Conservation (phyloP, 2,888 invertebrate species). For the Agrenia bidenticulata region DNA sequence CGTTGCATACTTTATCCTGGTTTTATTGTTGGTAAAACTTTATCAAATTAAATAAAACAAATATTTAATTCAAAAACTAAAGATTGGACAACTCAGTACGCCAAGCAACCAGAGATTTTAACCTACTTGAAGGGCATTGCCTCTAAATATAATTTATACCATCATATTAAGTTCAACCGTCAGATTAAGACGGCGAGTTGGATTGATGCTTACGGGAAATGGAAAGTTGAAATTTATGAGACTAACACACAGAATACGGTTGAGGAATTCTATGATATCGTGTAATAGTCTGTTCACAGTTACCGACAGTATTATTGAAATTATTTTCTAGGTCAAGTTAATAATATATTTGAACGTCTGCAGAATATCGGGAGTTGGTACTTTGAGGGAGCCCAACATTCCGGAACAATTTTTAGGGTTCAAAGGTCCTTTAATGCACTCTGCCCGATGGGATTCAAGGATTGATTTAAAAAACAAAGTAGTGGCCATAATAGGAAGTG, state of each 20-base stretch:
- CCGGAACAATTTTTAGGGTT: conserved; percentile 33
- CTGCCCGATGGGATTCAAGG: conserved; percentile 40
- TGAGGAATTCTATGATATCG: too few species aligned
- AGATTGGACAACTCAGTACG: neutral
- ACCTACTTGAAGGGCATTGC: conserved; percentile 15
- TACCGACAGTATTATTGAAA: too few species aligned
- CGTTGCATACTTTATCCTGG: too few species aligned
- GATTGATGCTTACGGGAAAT: conserved; percentile 24
- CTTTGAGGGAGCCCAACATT: conserved; percentile 27
- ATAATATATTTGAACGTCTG: too few species aligned
- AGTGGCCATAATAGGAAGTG: conserved; percentile 43
- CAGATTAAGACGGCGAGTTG: conserved; percentile 25
- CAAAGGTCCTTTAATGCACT: conserved; percentile 33
- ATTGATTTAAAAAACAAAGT: conserved; percentile 32
- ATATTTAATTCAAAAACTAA: too few species aligned
- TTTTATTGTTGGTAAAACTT: too few species aligned
- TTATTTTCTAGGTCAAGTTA: too few species aligned
- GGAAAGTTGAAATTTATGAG: conserved; percentile 28
- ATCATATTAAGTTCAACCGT: conserved; percentile 27
- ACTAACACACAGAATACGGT: too few species aligned
- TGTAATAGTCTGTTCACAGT: too few species aligned
- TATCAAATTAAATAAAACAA: too few species aligned
- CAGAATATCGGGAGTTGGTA: conserved; percentile 20
- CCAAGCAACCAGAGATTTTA: conserved; percentile 9
- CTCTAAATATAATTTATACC: conserved; percentile 29